Base-by-base conservation (phyloP, 2,888 invertebrate genomes). In the Melitaea athalia region DNA sequence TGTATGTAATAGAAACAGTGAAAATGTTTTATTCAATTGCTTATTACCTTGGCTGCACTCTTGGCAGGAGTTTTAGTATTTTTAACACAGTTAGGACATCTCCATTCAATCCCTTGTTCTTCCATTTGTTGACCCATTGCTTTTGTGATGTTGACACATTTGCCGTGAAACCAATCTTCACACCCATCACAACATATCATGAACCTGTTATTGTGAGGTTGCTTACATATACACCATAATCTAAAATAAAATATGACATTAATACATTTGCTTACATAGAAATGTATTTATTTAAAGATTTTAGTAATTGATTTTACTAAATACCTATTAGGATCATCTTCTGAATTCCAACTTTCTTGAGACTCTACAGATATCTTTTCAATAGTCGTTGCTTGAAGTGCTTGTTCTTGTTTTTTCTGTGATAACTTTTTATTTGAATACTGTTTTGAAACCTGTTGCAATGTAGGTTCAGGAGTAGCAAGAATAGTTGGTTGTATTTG, bases 131-230 rank as follows among this genome's bases (percentile, higher is more conserved):
- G 95, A 65, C 97, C 98, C 96, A 97, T 96, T 0, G 96, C 95
- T 92, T 97, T 96, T 24, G 98, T 98, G 55, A 99, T 96, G 78
- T 97, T 97, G 14, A 99, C 98, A 89, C 99, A 99, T 82, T 97
- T 97, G n/a, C 99, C 99, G 84, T 99, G 99, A 85, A 98, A 99
- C 99, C 99, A 99, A 83, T 99, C 98, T 84, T 98, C 97, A 85
- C 99, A 99, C 14, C 95, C 94, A 86, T 99, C 99, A 86, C 99
- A 99, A 85, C 98, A 98, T 79, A 99, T 99, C 99, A 99, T 99
- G 84, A 99, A 99, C 64, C 98, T 94, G 87, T 98, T 98, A 80
- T 98, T 98, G 85, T 98, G 98, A 0, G 99, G 99, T 82, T 98
- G 97, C 77, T 96, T 96, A 83, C 99, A 99, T 82, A 99, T 97